These are phyloP conservation scores for Hemitrygon akajei DNA, from an alignment of 2,797 vertebrate species.

Conservation along the genomic window DNA sequence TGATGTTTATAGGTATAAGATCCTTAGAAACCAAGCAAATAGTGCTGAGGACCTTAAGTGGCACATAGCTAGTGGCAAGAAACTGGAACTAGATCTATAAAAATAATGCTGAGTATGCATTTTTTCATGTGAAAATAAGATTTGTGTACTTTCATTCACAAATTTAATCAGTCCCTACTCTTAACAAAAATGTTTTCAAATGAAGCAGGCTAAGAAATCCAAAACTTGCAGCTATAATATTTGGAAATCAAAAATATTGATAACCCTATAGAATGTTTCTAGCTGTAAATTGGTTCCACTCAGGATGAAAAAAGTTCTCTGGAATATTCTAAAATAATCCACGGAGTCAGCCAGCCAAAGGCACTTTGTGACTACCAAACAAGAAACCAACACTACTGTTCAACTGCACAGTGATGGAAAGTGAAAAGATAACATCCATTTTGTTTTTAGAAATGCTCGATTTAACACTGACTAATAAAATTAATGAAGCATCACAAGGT, in stretches of 20 bases:
- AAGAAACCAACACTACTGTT: slow-evolving; percentile 1
- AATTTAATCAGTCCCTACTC: not conserved
- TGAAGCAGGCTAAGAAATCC: not conserved
- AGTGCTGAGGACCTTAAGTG: slow-evolving; percentile 46
- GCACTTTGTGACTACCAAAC: no score
- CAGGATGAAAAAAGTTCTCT: not conserved
- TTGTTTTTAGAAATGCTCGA: slow-evolving; percentile 55
- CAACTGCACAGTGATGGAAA: slow-evolving; percentile 47
- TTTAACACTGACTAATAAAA: slow-evolving; percentile 58
- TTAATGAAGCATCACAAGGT: slow-evolving; percentile 60
- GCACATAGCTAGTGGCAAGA: slow-evolving; percentile 50
- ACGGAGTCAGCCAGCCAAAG: not conserved
- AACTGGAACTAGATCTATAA: slow-evolving; percentile 40
- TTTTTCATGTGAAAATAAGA: not conserved
- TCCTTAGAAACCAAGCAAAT: slow-evolving; percentile 49
- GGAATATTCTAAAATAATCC: not conserved
- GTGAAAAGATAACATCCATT: slow-evolving; percentile 50
- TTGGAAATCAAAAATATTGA: not conserved
- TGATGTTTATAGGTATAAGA: slow-evolving; percentile 46
- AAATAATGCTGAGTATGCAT: not conserved
- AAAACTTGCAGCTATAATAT: not conserved
- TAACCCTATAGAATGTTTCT: not conserved
- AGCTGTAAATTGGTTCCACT: not conserved
- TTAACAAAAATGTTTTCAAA: not conserved
- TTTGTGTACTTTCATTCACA: not conserved